A percentile compares a stretch with the other conserved stretches of the same genome.
These are phyloP conservation scores for Philypnodon macrostomus DNA, from an alignment of 2,797 vertebrate species.

Conservation along the genomic window DNA sequence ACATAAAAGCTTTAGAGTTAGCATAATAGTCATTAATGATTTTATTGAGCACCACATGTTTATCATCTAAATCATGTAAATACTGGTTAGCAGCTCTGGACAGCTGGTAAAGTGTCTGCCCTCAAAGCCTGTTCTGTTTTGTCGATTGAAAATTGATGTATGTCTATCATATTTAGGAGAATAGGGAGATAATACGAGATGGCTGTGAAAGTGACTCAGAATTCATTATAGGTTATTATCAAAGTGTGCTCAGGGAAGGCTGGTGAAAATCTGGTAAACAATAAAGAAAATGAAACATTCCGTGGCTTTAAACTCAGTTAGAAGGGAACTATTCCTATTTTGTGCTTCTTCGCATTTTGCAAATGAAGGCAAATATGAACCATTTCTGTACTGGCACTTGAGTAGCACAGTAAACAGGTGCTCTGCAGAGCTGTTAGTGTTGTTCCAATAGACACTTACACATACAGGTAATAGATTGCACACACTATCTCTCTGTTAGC, in stretches of 20 bases:
- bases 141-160: constrained; percentile 32
- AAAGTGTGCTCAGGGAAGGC: constrained; percentile 8
- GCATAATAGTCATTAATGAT: too few relatives aligned
- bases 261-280: constrained; percentile 3
- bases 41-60: constrained; percentile 27
- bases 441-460: constrained; percentile 9
- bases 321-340: neutral
- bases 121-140: constrained; percentile 20
- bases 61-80: constrained; percentile 22
- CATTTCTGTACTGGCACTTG: constrained; percentile 1
- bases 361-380: constrained; percentile 3
- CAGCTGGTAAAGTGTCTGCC: constrained; percentile 38
- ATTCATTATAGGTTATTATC: constrained; percentile 24
- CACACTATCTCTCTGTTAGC: neutral
- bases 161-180: constrained; percentile 32
- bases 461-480: constrained; percentile 5
- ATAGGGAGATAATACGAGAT: constrained; percentile 33
- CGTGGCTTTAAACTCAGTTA: neutral
- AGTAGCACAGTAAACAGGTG: constrained; percentile 4
- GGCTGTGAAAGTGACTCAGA: constrained; percentile 43
- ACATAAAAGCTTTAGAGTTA: too few relatives aligned
- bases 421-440: neutral
- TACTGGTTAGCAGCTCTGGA: constrained; percentile 15
- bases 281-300: constrained; percentile 10
- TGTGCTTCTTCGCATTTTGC: constrained; percentile 3